A percentile compares a stretch with the other conserved stretches of the same genome.
Evolutionary conservation across 2,888 invertebrate species (phyloP).

Genomic region (Chirona hameri): DNA sequence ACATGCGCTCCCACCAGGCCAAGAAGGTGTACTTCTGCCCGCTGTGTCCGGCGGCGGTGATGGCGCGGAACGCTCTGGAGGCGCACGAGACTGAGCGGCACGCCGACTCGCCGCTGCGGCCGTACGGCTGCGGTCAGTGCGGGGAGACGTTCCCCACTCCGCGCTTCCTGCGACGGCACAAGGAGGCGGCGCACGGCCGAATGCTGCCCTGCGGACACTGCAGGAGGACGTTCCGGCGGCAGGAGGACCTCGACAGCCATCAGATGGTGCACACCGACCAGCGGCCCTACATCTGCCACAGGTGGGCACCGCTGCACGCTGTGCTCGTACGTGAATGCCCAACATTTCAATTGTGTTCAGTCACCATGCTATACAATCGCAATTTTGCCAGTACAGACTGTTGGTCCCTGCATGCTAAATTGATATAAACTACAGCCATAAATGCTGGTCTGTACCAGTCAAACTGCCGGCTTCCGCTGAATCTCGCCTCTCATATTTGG

Average conservation of each 20-base stretch:
- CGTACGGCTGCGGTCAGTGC: conserved; percentile 1
- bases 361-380: too few relatives aligned
- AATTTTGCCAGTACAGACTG: too few relatives aligned
- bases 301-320: neutral
- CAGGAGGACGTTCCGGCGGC: neutral
- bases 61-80: conserved; percentile 3
- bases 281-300: neutral
- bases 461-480: too few relatives aligned
- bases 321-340: too few relatives aligned
- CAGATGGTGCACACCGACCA: neutral
- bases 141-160: neutral
- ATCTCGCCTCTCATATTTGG: too few relatives aligned
- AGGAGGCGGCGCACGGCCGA: neutral
- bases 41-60: neutral
- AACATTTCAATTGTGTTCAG: too few relatives aligned
- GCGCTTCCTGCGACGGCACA: neutral
- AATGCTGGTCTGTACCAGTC: too few relatives aligned
- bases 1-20: neutral
- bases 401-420: too few relatives aligned
- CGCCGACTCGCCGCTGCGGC: neutral
- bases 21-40: neutral
- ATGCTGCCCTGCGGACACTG: neutral
- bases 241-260: neutral
- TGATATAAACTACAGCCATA: too few relatives aligned
- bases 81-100: neutral